phyloP scores from a whole-genome alignment of 92 coral and sea anemone species.

The Porites rus region DNA sequence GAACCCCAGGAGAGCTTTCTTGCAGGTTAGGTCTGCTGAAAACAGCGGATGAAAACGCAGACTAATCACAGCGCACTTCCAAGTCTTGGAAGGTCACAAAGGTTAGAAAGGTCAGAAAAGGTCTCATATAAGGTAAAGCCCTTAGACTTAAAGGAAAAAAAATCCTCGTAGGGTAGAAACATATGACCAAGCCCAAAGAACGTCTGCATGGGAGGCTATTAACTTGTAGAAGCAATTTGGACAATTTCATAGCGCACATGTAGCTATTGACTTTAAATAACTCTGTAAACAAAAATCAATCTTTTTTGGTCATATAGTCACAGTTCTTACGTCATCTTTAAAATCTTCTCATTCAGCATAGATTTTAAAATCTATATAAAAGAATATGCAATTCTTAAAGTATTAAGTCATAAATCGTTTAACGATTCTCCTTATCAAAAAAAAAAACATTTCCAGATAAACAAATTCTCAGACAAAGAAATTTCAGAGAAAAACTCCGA shows the following conservation, averaged over 20 bases:
- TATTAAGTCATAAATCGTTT: not conserved
- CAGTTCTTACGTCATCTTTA: not conserved
- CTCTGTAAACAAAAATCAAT: not conserved
- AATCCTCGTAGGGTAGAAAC: too few relatives aligned
- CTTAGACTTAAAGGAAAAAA: too few relatives aligned
- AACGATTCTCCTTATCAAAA: not conserved
- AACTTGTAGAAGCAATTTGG: not conserved
- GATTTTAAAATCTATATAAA: constrained; percentile 7
- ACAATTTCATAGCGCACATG: not conserved
- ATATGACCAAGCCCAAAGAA: too few relatives aligned
- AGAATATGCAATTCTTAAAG: not conserved
- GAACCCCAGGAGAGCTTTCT: too few relatives aligned
- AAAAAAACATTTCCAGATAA: not conserved
- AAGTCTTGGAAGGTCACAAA: too few relatives aligned
- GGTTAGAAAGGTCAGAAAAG: too few relatives aligned
- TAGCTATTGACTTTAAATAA: not conserved
- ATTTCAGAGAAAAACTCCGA: not conserved
- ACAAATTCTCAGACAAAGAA: not conserved
- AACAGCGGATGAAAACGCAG: too few relatives aligned
- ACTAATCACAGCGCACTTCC: too few relatives aligned
- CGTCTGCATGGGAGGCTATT: too few relatives aligned
- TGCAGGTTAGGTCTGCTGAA: too few relatives aligned
- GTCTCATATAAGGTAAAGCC: too few relatives aligned
- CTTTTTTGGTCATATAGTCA: not conserved
- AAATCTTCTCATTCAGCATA: not conserved